Evolutionary conservation across 2,797 vertebrate genomes (phyloP), one percentile per base, ranked within the genome.

Genomic region (Momotus momota): DNA sequence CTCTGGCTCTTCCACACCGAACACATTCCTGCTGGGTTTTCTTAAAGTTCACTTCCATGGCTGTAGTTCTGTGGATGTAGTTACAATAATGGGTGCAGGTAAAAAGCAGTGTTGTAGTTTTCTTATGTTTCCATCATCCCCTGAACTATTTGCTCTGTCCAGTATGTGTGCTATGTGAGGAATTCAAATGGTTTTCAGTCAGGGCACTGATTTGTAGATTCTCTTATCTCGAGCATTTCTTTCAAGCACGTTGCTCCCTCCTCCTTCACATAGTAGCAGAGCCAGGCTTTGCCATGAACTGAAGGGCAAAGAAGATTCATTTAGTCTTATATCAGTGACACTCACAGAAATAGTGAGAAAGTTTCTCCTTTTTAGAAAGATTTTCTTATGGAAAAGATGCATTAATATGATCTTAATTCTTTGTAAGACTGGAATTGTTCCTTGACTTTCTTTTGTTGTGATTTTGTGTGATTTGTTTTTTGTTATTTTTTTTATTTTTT

Each of bases 171-270:
- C 89, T 91, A 69, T 88, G 77, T 81, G 29, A 87, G 71, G 80
- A 94, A 96, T 96, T 81, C 23, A 35, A 2, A 60, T 86, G 25
- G 20, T 81, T 82, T 86, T 85, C 43, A 72, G 22, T 83, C 45
- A 73, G 16, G 46, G 16, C 78, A 87, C 52, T 87, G 66, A 89
- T 84, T 35, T 66, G 40, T 35, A 74, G 46, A 29, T 90, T 81
- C 74, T 88, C 49, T 95, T 96, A 60, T 86, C 67, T 93, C 25
- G 23, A 70, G 58, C 67, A 43, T 93, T 81, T 52, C n/a, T 74
- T 86, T 62, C 25, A 72, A 91, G 35, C 69, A 61, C 55, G 14
- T 89, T 58, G 33, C 21, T 48, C 13, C 5, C 5, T 79, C 20
- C 41, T 65, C 23, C 26, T 91, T 83, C 49, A 78, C 38, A 22